phyloP scores from a whole-genome alignment of 2,797 vertebrate genomes.

The Leucoraja ocellata region DNA sequence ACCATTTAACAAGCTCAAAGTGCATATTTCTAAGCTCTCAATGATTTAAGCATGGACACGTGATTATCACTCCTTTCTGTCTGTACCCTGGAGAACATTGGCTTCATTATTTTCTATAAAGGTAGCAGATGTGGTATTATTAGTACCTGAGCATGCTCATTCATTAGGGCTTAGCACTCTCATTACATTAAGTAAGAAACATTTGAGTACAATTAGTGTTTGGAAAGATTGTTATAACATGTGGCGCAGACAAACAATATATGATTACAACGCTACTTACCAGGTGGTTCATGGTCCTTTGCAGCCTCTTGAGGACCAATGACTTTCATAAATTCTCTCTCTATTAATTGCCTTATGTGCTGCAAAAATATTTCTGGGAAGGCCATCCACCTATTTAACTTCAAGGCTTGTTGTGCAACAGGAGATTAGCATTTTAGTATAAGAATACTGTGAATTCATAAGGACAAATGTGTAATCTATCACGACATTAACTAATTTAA shows the following conservation, averaged over 20 bases:
- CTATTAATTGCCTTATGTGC: background rate
- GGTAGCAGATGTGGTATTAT: background rate
- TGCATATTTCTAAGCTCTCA: background rate
- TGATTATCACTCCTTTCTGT: background rate
- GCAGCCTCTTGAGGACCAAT: background rate
- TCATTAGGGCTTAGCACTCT: background rate
- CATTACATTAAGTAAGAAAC: background rate
- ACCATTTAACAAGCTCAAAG: background rate
- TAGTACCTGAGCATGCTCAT: background rate
- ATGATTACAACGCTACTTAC: background rate
- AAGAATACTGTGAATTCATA: background rate
- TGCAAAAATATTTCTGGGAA: slow-evolving; percentile 6
- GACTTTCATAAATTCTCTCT: background rate
- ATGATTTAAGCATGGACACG: background rate
- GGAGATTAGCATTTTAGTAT: background rate
- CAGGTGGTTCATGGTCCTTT: slow-evolving; percentile 15
- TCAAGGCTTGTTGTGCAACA: background rate
- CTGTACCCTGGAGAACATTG: background rate
- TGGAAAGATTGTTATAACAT: slow-evolving; percentile 10
- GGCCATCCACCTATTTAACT: background rate
- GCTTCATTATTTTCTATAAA: background rate
- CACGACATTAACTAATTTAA: background rate
- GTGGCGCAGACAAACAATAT: background rate
- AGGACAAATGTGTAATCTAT: background rate
- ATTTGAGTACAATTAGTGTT: background rate